Evolutionary conservation across 2,888 invertebrate genomes (phyloP).

Genomic region (Eupsilia transversa): DNA sequence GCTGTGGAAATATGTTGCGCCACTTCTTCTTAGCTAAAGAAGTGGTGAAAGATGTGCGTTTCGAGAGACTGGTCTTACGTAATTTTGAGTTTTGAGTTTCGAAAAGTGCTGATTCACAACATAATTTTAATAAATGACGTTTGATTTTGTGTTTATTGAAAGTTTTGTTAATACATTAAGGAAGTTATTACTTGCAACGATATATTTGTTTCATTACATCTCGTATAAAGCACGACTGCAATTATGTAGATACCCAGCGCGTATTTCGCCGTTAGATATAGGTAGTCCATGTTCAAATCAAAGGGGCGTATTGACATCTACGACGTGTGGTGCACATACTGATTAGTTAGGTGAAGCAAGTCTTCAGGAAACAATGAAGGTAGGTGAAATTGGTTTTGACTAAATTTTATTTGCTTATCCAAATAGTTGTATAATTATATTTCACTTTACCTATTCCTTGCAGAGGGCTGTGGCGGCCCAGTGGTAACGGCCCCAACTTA

Average conservation of each 20-base stretch:
- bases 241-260: not conserved
- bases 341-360: not conserved
- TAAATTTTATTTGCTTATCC: not conserved
- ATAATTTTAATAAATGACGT: too few relatives aligned
- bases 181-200: not conserved
- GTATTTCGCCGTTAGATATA: not conserved
- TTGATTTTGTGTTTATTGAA: not conserved
- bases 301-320: not conserved
- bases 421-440: not conserved
- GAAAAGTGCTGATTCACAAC: too few relatives aligned
- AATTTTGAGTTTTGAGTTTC: too few relatives aligned
- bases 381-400: not conserved
- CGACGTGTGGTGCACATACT: not conserved
- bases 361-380: not conserved
- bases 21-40: too few relatives aligned
- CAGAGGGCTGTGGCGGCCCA: too few relatives aligned
- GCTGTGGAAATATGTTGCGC: too few relatives aligned
- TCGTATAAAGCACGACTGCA: not conserved
- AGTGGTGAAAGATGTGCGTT: too few relatives aligned
- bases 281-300: too few relatives aligned
- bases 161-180: not conserved
- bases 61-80: too few relatives aligned
- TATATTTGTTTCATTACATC: not conserved
- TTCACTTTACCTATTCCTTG: not conserved
- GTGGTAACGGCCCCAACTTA: too few relatives aligned